These are phyloP conservation scores for Theodoxus fluviatilis DNA, from an alignment of 2,888 invertebrate species.

Conservation along the genomic window DNA sequence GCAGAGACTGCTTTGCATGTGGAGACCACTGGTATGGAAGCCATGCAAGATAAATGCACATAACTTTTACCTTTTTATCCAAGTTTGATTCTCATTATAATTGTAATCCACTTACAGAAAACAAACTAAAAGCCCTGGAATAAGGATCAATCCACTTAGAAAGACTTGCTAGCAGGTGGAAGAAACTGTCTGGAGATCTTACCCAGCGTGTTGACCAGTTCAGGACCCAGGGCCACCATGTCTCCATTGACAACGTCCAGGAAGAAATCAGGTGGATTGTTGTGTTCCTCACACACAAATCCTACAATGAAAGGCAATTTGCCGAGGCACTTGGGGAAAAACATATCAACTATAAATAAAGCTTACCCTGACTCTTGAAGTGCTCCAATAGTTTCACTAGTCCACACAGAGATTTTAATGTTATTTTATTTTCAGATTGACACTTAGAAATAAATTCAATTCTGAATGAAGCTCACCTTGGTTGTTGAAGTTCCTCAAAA, in stretches of 20 bases:
- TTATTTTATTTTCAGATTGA: not conserved
- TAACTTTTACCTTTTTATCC: too few species aligned
- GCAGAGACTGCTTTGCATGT: too few species aligned
- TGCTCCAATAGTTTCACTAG: not conserved
- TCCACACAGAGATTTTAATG: not conserved
- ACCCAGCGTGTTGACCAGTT: not conserved
- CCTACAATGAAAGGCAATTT: too few species aligned
- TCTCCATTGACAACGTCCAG: slow-evolving; percentile 63
- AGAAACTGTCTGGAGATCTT: not conserved
- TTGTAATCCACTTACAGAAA: too few species aligned
- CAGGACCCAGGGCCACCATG: not conserved
- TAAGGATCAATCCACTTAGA: too few species aligned
- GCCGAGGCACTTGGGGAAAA: slow-evolving; percentile 8
- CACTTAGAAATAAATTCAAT: not conserved
- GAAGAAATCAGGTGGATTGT: slow-evolving; percentile 65
- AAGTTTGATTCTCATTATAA: too few species aligned
- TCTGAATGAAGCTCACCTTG: slow-evolving; percentile 40
- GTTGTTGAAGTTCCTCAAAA: slow-evolving; percentile 43
- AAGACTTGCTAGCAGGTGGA: not conserved
- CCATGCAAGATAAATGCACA: too few species aligned
- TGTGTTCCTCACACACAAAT: slow-evolving; percentile 60
- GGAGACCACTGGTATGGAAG: too few species aligned
- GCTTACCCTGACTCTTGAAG: slow-evolving; percentile 46
- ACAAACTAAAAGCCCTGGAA: too few species aligned
- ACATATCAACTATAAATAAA: not conserved